Evolutionary conservation across 2,113 vertebrate species (phyloP).

Genomic region (Nicator chloris): DNA sequence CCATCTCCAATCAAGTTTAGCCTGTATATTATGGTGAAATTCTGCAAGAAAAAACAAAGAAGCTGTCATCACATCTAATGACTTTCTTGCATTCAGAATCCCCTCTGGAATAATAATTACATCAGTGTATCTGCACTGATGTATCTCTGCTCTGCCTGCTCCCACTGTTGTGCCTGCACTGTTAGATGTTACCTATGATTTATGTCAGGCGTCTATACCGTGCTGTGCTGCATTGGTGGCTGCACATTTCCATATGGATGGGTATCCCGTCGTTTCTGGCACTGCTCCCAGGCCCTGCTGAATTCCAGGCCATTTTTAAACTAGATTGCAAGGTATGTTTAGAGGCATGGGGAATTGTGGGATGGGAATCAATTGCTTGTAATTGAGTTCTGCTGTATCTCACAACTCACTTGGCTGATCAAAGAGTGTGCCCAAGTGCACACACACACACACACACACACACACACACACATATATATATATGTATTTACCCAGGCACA

Average conservation of each 20-base stretch:
- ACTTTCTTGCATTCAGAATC: constrained; percentile 25
- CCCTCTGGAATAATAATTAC: constrained; percentile 48
- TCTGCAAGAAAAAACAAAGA: constrained; percentile 39
- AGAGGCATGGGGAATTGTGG: neutral
- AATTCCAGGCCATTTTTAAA: neutral
- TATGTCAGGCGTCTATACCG: neutral
- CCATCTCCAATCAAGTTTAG: constrained; percentile 40
- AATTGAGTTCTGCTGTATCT: neutral
- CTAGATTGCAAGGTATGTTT: neutral
- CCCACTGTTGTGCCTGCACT: neutral
- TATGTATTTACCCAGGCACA: neutral
- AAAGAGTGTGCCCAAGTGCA: neutral
- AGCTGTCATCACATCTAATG: constrained; percentile 46
- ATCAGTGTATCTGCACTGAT: neutral
- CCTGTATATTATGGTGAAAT: constrained; percentile 12
- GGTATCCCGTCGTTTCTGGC: neutral
- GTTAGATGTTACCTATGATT: constrained; percentile 19
- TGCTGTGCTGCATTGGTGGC: constrained; percentile 4
- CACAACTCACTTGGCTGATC: neutral
- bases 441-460: no score
- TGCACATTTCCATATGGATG: constrained; percentile 40
- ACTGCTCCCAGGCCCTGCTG: neutral
- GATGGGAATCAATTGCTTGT: neutral
- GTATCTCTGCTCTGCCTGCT: neutral
- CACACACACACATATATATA: no score